phyloP scores from a whole-genome alignment of 2,113 vertebrate genomes.

The Notechis scutatus region DNA sequence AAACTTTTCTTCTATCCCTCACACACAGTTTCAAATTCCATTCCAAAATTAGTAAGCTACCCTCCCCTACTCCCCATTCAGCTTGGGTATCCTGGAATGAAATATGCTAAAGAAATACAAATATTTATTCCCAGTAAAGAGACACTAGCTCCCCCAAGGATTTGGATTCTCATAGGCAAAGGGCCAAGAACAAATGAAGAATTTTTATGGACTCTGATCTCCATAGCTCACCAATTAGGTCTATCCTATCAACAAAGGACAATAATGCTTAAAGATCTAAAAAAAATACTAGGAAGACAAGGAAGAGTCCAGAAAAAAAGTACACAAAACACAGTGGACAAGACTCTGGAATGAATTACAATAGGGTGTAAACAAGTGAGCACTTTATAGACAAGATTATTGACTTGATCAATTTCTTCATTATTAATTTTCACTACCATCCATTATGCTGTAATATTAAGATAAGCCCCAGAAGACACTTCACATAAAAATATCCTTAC shows the following conservation, averaged over 20 bases:
- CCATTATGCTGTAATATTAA: background rate
- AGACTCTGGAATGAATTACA: background rate
- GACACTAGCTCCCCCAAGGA: background rate
- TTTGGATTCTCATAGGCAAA: background rate
- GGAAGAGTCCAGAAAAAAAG: background rate
- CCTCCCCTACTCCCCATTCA: background rate
- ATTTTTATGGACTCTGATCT: constrained; percentile 2
- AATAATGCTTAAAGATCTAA: background rate
- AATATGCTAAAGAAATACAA: background rate
- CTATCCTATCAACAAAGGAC: background rate
- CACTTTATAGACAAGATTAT: background rate
- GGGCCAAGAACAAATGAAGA: rapidly evolving
- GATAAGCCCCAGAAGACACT: background rate
- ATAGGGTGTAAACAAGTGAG: background rate
- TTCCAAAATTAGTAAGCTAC: background rate
- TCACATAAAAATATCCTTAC: background rate
- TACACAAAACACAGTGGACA: background rate
- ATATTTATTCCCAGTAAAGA: background rate
- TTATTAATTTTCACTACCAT: background rate
- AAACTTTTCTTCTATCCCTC: background rate
- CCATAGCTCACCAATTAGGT: background rate
- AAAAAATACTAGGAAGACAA: background rate
- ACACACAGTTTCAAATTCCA: background rate
- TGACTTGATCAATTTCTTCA: background rate
- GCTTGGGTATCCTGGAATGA: background rate